Percentiles rank a stretch among this genome's conserved stretches.
Conservation (phyloP, 2,888 invertebrate species). For the Pyrochroa serraticornis region DNA sequence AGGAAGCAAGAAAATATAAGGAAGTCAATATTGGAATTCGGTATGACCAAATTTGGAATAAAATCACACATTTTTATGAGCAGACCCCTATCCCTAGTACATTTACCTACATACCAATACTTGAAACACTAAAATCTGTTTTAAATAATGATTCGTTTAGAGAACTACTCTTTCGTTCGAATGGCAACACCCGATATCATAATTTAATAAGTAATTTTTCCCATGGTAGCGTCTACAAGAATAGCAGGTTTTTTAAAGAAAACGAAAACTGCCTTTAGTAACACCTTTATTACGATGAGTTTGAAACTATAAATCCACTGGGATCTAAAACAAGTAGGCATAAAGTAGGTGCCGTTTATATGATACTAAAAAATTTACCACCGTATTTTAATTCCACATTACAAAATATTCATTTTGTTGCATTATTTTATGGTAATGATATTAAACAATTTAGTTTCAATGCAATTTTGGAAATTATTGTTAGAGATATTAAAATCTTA, state of each 20-base stretch:
- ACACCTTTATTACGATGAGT: slow-evolving; percentile 33
- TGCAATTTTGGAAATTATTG: slow-evolving; percentile 19
- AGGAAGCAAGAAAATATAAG: too few species aligned
- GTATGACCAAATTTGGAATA: too few species aligned
- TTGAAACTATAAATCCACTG: slow-evolving; percentile 27
- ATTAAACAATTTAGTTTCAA: slow-evolving; percentile 17
- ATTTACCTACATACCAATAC: too few species aligned
- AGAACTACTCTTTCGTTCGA: too few species aligned
- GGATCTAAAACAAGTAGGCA: slow-evolving; percentile 32
- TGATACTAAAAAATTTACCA: slow-evolving; percentile 27
- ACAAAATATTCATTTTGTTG: slow-evolving; percentile 26
- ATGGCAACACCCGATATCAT: too few species aligned
- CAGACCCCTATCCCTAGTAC: too few species aligned
- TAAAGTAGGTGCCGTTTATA: slow-evolving; percentile 32
- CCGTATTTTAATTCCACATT: slow-evolving; percentile 13
- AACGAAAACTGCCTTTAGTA: slow-evolving; percentile 12
- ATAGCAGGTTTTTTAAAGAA: background rate
- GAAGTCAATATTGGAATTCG: too few species aligned
- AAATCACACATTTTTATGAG: too few species aligned
- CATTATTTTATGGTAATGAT: slow-evolving; percentile 26
- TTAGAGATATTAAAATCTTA: slow-evolving; percentile 26
- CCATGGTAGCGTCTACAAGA: too few species aligned
- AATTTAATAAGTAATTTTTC: too few species aligned
- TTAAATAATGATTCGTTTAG: too few species aligned
- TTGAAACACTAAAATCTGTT: too few species aligned